Evolutionary conservation across 1,140 invertebrate species (phyloP).

Genomic region (Bombus huntii): DNA sequence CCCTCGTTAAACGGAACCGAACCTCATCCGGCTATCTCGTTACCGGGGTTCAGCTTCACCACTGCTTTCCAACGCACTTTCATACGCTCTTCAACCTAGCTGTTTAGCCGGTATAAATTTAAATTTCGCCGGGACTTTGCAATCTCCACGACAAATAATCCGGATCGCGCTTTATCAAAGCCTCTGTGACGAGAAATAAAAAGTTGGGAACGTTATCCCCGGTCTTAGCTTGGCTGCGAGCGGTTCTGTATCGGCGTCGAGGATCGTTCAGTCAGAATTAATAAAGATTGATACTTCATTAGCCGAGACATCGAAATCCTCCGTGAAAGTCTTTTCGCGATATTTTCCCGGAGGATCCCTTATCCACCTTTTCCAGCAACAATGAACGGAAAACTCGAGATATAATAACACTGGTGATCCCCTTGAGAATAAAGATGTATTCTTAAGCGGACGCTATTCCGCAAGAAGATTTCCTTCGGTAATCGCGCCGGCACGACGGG

Average conservation of each 20-base stretch:
- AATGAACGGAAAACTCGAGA: conserved; percentile 39
- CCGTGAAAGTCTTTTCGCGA: neutral
- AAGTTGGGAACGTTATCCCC: neutral
- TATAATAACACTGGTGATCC: conserved; percentile 49
- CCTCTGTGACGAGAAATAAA: neutral
- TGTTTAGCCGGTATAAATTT: neutral
- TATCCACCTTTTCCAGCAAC: neutral
- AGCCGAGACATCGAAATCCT: conserved; percentile 11
- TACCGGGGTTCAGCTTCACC: neutral
- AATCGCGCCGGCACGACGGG: conserved; percentile 50
- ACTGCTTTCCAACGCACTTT: neutral
- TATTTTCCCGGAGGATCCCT: neutral
- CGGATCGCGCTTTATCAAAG: neutral
- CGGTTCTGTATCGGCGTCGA: neutral
- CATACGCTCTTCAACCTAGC: neutral
- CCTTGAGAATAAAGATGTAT: conserved; percentile 58
- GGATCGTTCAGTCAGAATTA: conserved; percentile 3
- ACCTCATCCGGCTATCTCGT: conserved; percentile 18
- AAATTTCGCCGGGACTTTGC: neutral
- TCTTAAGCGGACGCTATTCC: conserved; percentile 35
- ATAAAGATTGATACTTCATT: conserved; percentile 20
- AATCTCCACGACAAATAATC: neutral
- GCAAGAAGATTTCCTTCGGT: conserved; percentile 59
- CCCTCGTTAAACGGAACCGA: conserved; percentile 34
- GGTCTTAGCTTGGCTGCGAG: neutral